Evolutionary conservation across 1,140 invertebrate species (phyloP), one percentile per base, ranked within the genome.

Genomic region (Drosophila malerkotliana): DNA sequence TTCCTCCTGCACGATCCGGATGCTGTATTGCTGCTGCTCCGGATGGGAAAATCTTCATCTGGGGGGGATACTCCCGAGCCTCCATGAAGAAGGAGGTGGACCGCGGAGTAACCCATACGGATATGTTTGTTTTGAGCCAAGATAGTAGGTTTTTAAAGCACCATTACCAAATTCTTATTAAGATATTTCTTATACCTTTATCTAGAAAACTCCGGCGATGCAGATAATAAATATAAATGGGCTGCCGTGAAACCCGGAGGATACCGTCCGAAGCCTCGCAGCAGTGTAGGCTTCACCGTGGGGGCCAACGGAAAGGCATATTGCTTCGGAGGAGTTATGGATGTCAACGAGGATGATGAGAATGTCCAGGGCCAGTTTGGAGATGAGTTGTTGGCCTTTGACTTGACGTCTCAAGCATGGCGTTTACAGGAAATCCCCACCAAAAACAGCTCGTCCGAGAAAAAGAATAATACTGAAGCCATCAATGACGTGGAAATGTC

Each of bases 41-140:
- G 5, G 95, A 96, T 90, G 94, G 94, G 0, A 93, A 93, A 73
- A 92, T 98, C 30, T 80, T 97, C 14, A 92, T 98, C 37, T 98
- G 96, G 94, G 97, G 97, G 8, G 98, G 98, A 0, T 98, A 98
- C 91, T 96, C 95, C 61, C 96, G 96, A 92, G 93, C 97, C 83
- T 93, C 94, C 91, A 81, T 97, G 62, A 95, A 97, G 91, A 95
- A 97, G 92, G 94, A 97, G 90, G 93, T 95, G 2, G 97, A 98
- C 83, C 95, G 95, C 47, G 97, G 97, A 24, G 93, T 94, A 24
- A 94, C 96, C 5, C 96, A 98, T 91, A 94, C 94, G 3, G 98
- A 98, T 90, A 95, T 98, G 94, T 98, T 95, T 92, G 90, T 95
- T 10, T 92, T 98, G 1, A 92, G 91, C 18, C 94, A 94, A 61